These are phyloP conservation scores for Holacanthus passer DNA, from an alignment of 2,113 vertebrate species.

Conservation along the genomic window DNA sequence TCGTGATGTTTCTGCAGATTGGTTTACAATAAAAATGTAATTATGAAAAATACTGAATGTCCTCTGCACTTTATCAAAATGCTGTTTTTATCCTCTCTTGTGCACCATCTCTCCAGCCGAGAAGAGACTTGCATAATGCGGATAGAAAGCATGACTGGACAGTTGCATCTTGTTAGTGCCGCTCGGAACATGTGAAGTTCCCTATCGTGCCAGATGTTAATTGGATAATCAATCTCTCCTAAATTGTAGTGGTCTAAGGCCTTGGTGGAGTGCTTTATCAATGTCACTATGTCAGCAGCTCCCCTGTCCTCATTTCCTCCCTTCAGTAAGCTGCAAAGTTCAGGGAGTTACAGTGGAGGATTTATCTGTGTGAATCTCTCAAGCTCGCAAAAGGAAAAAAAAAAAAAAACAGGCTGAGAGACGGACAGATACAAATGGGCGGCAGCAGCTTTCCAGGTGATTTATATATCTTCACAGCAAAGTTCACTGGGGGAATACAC, in stretches of 20 bases:
- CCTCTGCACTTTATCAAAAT: background rate
- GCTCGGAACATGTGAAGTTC: constrained; percentile 47
- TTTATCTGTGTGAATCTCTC: constrained; percentile 68
- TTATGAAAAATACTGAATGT: background rate
- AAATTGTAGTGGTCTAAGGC: constrained; percentile 65
- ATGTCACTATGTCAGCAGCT: constrained; percentile 63
- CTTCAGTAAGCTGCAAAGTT: constrained; percentile 66
- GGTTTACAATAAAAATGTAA: background rate
- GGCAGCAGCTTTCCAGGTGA: constrained; percentile 57
- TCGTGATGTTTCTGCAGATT: background rate
- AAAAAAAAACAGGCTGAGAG: constrained; percentile 37
- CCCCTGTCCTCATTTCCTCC: constrained; percentile 72
- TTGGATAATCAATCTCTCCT: constrained; percentile 82
- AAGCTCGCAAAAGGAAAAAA: constrained; percentile 33
- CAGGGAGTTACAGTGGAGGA: constrained; percentile 63
- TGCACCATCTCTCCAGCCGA: background rate
- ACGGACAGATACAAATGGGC: constrained; percentile 65
- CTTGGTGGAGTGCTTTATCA: constrained; percentile 62
- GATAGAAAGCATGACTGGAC: constrained; percentile 34
- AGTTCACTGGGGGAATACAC: constrained; percentile 60
- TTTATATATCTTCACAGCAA: constrained; percentile 74
- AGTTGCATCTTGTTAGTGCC: constrained; percentile 77
- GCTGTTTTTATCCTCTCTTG: background rate
- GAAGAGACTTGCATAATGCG: constrained; percentile 4
- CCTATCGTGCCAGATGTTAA: constrained; percentile 72